phyloP scores from a whole-genome alignment of 2,888 invertebrate species.

The Schizaphis graminum region DNA sequence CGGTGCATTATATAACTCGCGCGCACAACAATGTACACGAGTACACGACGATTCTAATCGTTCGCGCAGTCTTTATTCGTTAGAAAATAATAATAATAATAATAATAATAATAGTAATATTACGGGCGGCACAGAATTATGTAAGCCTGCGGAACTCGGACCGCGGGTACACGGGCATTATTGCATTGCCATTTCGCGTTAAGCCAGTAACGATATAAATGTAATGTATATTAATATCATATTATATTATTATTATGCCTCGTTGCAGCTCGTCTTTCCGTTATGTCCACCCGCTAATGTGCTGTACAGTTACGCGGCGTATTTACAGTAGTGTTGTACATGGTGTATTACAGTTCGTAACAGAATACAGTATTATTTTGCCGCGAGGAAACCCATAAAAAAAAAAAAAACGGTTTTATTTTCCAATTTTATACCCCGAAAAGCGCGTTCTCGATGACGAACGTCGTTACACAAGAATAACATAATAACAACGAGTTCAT shows the following conservation, averaged over 20 bases:
- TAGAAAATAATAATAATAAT: not conserved
- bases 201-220: not conserved
- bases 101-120: not conserved
- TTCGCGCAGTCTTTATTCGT: not conserved
- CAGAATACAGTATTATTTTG: not conserved
- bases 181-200: not conserved
- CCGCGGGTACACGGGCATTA: not conserved
- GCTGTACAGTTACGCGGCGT: not conserved
- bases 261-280: not conserved
- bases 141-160: not conserved
- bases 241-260: not conserved
- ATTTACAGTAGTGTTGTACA: not conserved
- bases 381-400: not conserved
- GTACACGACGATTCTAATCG: conserved; percentile 5
- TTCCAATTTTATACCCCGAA: not conserved
- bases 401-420: not conserved
- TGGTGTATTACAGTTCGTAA: not conserved
- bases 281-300: not conserved
- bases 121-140: not conserved
- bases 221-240: not conserved
- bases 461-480: not conserved
- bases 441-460: not conserved
- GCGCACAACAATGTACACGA: not conserved
- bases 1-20: not conserved
- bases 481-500: too few relatives aligned